Base-by-base conservation (phyloP, 2,113 vertebrate species). In the Pelecanus crispus region DNA sequence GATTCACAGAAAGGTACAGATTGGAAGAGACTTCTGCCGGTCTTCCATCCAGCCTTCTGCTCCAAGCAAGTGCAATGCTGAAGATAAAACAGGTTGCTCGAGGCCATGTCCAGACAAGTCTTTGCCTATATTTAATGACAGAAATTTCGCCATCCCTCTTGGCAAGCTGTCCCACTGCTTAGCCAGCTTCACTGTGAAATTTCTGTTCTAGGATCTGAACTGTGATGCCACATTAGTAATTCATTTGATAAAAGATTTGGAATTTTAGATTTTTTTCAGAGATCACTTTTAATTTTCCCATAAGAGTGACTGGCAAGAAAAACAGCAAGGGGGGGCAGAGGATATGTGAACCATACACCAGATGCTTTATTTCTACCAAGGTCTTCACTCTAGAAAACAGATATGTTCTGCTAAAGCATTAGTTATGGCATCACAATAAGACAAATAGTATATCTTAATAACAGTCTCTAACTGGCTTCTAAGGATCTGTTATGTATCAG, bases 261-360 rank as follows among this genome's bases (percentile, higher is more conserved):
- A 90, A 88, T 53, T 75, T 47, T 26, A 59, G 19, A 29, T 9
- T 59, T 53, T 86, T 87, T 93, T 67, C 40, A 24, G 40, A 47
- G 15, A 14, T 65, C 28, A 3, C 4, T 77, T 94, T 65, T 59
- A 47, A 47, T 47, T 91, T 12, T 63, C 58, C 24, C 5, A 19
- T 44, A 82, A 67, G 20, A 63, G 6, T 19, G 10, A 59, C 25
- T 61, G 40, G 4, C 21, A 90, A 44, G 24, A 32, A 66, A 61
- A 63, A 2, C 0, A 12, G 49, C 18, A 55, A 47, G 17, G 1
- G 1, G 1, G 6, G 6, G 7, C 0, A 0, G 8, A 5, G 17
- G 4, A 26, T 50, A 12, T n/a, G 13, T 67, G 34, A 91, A 49
- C 6, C 11, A 22, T 47, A 56, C 14, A 86, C 38, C 29, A 80